A percentile compares a stretch with the other conserved stretches of the same genome.
Conservation (phyloP, 2,113 vertebrate genomes). For the Galeopterus variegatus region DNA sequence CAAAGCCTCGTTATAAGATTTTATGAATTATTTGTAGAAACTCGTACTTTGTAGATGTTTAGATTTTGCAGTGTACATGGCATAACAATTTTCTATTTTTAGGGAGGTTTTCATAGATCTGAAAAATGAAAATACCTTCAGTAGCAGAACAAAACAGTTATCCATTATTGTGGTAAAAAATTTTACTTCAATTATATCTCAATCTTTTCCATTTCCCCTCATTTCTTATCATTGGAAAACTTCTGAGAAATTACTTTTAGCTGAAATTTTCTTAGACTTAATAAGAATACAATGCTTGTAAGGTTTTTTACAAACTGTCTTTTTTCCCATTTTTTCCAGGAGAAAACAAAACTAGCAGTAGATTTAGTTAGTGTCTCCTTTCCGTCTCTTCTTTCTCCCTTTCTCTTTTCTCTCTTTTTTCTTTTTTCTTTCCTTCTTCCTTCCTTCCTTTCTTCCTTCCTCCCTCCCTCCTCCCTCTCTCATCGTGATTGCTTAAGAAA, state of each 20-base stretch:
- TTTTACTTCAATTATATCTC: neutral
- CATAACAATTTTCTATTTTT: neutral
- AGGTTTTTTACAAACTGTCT: neutral
- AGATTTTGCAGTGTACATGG: neutral
- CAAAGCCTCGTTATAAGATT: neutral
- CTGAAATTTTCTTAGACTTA: neutral
- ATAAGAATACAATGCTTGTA: neutral
- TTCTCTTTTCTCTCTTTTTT: accelerated
- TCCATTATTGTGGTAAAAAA: neutral
- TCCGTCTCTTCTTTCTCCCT: accelerated
- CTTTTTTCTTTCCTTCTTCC: accelerated
- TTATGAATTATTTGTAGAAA: constrained; percentile 12
- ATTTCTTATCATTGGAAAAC: neutral
- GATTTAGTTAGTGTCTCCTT: neutral
- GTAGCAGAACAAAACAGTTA: neutral
- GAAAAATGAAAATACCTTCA: constrained; percentile 24
- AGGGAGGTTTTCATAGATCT: neutral
- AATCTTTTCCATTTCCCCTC: neutral
- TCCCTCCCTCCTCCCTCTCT: neutral
- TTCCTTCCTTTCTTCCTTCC: neutral
- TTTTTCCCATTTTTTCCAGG: neutral
- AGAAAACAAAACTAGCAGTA: neutral
- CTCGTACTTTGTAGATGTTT: neutral
- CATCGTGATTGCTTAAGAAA: neutral
- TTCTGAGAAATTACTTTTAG: neutral